Evolutionary conservation across 2,888 invertebrate genomes (phyloP).

Genomic region (Neoascia interrupta): DNA sequence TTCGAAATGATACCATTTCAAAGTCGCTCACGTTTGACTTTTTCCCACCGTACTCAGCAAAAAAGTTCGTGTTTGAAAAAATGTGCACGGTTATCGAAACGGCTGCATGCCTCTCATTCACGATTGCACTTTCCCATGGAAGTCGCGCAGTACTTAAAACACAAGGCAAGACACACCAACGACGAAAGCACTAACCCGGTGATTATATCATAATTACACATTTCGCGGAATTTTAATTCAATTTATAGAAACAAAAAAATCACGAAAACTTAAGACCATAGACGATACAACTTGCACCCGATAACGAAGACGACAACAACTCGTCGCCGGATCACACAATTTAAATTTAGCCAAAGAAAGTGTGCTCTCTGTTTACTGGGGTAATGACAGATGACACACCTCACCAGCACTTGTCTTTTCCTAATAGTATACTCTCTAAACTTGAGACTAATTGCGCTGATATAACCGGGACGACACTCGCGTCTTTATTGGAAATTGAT

Average conservation of each 20-base stretch:
- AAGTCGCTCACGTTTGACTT: background rate
- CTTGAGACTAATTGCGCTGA: slow-evolving; percentile 40
- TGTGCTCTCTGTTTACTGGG: slow-evolving; percentile 11
- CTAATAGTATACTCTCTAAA: background rate
- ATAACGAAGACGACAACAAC: background rate
- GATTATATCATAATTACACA: slow-evolving; percentile 59
- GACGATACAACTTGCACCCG: background rate
- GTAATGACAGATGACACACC: slow-evolving; percentile 39
- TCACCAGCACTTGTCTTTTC: slow-evolving; percentile 25
- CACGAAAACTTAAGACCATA: slow-evolving; percentile 16
- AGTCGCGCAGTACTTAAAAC: slow-evolving; percentile 4
- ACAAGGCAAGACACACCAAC: slow-evolving; percentile 1
- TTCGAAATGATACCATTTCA: slow-evolving; percentile 56
- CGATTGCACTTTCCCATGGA: background rate
- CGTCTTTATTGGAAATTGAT: slow-evolving; percentile 53
- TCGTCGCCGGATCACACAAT: slow-evolving; percentile 10
- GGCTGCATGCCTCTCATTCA: slow-evolving; percentile 2
- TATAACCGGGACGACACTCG: slow-evolving; percentile 35
- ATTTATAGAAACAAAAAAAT: too few relatives aligned
- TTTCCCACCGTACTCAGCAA: background rate
- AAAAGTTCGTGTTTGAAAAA: background rate
- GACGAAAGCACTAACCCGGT: slow-evolving; percentile 1
- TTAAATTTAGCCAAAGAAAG: slow-evolving; percentile 29
- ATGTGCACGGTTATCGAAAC: slow-evolving; percentile 23
- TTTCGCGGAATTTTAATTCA: too few relatives aligned